Evolutionary conservation across 2,888 invertebrate genomes (phyloP).

Genomic region (Salpingus planirostris): DNA sequence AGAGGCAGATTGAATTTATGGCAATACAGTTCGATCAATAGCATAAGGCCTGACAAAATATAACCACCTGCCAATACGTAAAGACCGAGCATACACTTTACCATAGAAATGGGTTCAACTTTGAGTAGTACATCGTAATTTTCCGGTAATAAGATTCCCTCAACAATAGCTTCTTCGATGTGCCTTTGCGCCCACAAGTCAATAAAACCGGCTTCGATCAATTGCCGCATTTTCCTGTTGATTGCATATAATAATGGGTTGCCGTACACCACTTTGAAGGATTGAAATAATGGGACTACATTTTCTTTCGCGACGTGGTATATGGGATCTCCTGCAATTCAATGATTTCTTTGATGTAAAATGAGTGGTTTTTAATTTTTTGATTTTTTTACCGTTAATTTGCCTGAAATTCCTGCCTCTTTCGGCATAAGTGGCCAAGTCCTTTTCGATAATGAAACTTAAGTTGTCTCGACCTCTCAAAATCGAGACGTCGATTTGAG

Average conservation of each 20-base stretch:
- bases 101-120: no score
- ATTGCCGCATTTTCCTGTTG: constrained; percentile 7
- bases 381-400: constrained; percentile 11
- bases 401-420: constrained; percentile 3
- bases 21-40: no score
- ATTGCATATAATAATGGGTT: constrained; percentile 10
- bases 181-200: constrained; percentile 11
- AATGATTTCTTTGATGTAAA: no score
- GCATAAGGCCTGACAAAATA: no score
- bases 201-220: constrained; percentile 13
- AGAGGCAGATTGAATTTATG: no score
- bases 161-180: constrained; percentile 10
- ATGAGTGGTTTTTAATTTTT: no score
- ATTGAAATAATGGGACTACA: constrained; percentile 11
- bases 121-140: no score
- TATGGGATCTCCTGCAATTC: no score
- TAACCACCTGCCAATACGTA: no score
- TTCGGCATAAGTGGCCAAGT: constrained; percentile 6
- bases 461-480: no score
- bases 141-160: constrained; percentile 11
- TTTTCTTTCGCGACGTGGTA: constrained; percentile 13
- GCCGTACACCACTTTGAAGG: constrained; percentile 11
- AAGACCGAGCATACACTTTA: no score
- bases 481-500: constrained; percentile 1
- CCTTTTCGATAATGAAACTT: no score